These are phyloP conservation scores for Chalcosyrphus nemorum DNA, from an alignment of 2,888 invertebrate species.

Conservation along the genomic window DNA sequence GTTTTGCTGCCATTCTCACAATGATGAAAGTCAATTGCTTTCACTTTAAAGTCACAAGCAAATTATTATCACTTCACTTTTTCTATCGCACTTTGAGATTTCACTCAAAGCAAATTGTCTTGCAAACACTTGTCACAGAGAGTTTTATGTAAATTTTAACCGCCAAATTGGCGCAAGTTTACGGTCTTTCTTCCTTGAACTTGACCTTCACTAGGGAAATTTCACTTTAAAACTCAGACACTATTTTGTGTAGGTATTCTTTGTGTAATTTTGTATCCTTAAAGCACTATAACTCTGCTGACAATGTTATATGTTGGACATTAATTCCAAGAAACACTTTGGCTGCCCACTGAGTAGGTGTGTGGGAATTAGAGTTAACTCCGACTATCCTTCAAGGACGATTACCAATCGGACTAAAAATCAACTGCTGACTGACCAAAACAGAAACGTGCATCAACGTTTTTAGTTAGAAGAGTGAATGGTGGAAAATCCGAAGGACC, in stretches of 20 bases:
- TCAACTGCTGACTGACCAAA: constrained; percentile 83
- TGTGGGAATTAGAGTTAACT: constrained; percentile 22
- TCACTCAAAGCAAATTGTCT: background rate
- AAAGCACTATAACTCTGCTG: constrained; percentile 46
- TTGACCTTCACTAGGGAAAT: constrained; percentile 40
- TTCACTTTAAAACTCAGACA: background rate
- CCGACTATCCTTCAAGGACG: constrained; percentile 48
- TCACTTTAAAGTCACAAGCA: background rate
- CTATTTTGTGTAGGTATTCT: constrained; percentile 15
- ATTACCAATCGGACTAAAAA: constrained; percentile 78
- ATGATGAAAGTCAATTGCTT: constrained; percentile 16
- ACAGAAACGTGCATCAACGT: constrained; percentile 82
- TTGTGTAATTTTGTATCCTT: constrained; percentile 37
- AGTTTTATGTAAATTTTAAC: constrained; percentile 35
- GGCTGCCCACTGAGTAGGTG: constrained; percentile 37
- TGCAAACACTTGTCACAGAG: background rate
- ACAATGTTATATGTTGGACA: constrained; percentile 1
- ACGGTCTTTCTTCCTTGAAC: constrained; percentile 9
- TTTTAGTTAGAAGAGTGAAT: constrained; percentile 76
- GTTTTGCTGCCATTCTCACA: constrained; percentile 82
- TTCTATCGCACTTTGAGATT: background rate
- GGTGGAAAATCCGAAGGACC: constrained; percentile 64
- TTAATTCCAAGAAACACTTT: background rate
- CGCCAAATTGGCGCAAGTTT: constrained; percentile 50
- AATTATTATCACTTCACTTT: constrained; percentile 21